Evolutionary conservation across 2,113 vertebrate genomes (phyloP).

Genomic region (Serinus canaria): DNA sequence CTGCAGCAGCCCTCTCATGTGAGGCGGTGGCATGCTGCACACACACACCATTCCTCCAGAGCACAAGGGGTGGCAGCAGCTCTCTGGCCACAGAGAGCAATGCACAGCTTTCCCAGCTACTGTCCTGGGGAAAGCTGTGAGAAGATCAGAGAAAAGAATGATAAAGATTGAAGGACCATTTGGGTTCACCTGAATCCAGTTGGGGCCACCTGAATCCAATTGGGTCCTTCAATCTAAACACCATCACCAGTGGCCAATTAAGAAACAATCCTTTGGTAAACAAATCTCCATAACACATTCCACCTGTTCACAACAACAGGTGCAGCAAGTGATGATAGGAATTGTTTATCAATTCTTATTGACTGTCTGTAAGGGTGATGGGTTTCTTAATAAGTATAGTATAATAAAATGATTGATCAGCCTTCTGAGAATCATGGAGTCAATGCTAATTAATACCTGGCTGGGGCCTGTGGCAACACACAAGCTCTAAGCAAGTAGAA

Average conservation of each 20-base stretch:
- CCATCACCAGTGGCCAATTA: neutral
- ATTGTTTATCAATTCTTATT: neutral
- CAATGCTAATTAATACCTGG: neutral
- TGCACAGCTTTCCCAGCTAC: neutral
- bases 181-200: no score
- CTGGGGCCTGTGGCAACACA: neutral
- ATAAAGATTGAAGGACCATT: no score
- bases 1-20: rapidly evolving
- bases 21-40: rapidly evolving
- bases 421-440: neutral
- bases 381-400: neutral
- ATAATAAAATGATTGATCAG: neutral
- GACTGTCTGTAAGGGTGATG: neutral
- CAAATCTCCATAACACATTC: neutral
- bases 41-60: rapidly evolving
- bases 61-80: neutral
- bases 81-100: neutral
- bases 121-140: neutral
- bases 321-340: neutral
- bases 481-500: constrained; percentile 18
- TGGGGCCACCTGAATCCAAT: no score
- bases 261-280: neutral
- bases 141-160: no score
- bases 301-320: neutral
- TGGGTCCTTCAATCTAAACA: neutral